phyloP scores from a whole-genome alignment of 1,140 invertebrate species.

The Camponotus floridanus region DNA sequence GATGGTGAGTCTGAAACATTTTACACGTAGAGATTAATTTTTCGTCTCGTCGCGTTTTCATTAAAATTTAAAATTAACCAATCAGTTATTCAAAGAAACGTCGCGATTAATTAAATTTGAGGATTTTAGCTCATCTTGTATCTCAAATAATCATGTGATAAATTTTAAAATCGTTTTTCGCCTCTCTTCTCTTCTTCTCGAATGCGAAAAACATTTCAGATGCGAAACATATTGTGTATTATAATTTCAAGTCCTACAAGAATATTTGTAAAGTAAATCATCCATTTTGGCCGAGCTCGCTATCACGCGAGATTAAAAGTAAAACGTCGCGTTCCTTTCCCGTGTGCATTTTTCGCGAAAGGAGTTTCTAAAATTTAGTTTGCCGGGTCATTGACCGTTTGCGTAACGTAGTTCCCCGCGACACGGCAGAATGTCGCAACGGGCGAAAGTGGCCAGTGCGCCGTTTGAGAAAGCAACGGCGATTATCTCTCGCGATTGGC shows the following conservation, averaged over 20 bases:
- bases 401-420: slow-evolving; percentile 80
- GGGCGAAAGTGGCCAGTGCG: slow-evolving; percentile 82
- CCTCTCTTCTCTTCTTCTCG: neutral
- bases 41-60: neutral
- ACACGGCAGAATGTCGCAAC: slow-evolving; percentile 80
- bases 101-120: neutral
- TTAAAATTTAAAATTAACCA: neutral
- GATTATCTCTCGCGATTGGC: slow-evolving; percentile 63
- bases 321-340: neutral
- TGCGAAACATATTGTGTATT: neutral
- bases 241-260: neutral
- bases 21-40: neutral
- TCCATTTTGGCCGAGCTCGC: neutral
- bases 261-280: neutral
- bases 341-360: neutral
- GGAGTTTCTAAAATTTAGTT: slow-evolving; percentile 81
- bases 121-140: neutral
- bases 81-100: neutral
- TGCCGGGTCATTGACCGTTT: slow-evolving; percentile 83
- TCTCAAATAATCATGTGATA: neutral
- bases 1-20: slow-evolving; percentile 92
- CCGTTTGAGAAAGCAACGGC: slow-evolving; percentile 82
- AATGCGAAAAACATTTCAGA: neutral
- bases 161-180: too few species aligned
- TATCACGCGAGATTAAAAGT: neutral